Base-by-base conservation (phyloP, 2,113 vertebrate species). In the Leptocoma aspasia region DNA sequence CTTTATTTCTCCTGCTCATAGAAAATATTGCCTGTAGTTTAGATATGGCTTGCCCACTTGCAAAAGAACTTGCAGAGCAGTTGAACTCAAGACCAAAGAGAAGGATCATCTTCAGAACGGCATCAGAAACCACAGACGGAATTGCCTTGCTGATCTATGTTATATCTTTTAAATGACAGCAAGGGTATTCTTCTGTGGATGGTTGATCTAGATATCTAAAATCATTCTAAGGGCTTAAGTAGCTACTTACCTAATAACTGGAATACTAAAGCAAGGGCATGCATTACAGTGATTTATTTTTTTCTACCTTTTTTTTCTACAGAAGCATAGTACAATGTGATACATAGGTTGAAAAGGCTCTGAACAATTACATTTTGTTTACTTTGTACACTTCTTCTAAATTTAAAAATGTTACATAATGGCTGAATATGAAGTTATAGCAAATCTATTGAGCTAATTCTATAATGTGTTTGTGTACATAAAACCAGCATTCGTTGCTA, bases 1-100 rank as follows among this genome's bases (percentile, higher is more conserved):
- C 60, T 75, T 91, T 78, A 45, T 93, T 96, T 97, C 80, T 92
- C 41, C 50, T 90, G 56, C 49, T 28, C 9, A 5, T 68, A 84
- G 83, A 78, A 94, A 86, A 92, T 86, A 79, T 14, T 52, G 39
- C 45, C 82, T 70, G 71, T 73, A 77, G 69, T 92, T 93, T 93
- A 94, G 94, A 88, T 94, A 85, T 14, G 39, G 44, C 64, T 91
- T 94, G 45, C 49, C 57, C 45, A 54, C 50, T 86, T 84, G 72
- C 76, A 90, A 57, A 78, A 72, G 60, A 56, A 44, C 59, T 92
- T 66, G n/a, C 4, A 12, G 76, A 77, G 72, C n/a, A 45, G 72
- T 75, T 75, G 49, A 92, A 57, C 37, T 10, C 21, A 35, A 82
- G 80, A 89, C 88, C 65, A 57, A 86, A 83, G 80, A 68, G 37